phyloP scores from a whole-genome alignment of 2,888 invertebrate species.

The Amblyteles armatorius region DNA sequence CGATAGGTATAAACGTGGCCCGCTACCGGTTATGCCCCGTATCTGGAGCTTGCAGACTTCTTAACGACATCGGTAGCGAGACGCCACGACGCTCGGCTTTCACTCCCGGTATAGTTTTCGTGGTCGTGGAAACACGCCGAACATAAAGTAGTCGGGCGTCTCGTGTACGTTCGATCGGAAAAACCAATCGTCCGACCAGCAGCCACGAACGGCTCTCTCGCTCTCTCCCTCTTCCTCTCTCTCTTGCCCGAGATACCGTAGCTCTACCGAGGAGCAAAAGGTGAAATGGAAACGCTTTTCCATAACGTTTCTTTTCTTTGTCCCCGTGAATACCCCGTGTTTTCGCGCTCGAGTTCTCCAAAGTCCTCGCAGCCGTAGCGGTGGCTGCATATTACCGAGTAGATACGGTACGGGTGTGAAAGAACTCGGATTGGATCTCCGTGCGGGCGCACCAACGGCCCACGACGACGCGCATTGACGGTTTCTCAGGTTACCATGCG shows the following conservation, averaged over 20 bases:
- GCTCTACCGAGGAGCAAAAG: constrained; percentile 36
- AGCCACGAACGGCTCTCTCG: constrained; percentile 9
- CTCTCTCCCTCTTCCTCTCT: neutral
- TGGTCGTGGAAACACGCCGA: constrained; percentile 47
- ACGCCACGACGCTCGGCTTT: neutral
- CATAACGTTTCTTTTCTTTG: constrained; percentile 19
- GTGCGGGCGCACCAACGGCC: neutral
- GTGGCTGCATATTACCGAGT: neutral
- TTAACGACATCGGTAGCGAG: constrained; percentile 31
- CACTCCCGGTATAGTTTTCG: constrained; percentile 22
- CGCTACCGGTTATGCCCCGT: constrained; percentile 12
- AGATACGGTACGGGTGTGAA: constrained; percentile 17
- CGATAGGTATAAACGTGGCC: constrained; percentile 25
- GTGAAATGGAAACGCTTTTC: constrained; percentile 60
- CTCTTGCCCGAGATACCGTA: constrained; percentile 6
- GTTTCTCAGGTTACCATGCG: neutral
- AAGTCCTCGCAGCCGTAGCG: neutral
- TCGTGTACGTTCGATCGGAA: constrained; percentile 61
- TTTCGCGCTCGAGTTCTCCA: constrained; percentile 31
- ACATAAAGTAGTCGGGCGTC: constrained; percentile 44
- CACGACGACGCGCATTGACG: neutral
- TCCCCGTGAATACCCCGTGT: constrained; percentile 38
- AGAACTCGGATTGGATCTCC: neutral
- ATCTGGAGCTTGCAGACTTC: constrained; percentile 42
- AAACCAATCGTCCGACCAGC: constrained; percentile 60